Conservation (phyloP, 2,113 vertebrate species). For the Micronycteris hirsuta region DNA sequence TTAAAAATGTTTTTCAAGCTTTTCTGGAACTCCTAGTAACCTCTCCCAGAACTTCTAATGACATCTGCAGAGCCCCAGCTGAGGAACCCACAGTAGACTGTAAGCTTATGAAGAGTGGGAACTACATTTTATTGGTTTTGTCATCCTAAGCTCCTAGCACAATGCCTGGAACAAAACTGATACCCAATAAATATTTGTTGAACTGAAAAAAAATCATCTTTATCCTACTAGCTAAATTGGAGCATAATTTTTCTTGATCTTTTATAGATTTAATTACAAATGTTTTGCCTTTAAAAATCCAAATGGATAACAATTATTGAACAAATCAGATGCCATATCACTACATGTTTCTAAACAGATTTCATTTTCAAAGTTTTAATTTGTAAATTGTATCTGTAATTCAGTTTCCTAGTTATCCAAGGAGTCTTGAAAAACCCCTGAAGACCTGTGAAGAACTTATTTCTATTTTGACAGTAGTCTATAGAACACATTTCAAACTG, state of each 20-base stretch:
- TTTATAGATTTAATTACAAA: slow-evolving; percentile 20
- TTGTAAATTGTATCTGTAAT: slow-evolving; percentile 1
- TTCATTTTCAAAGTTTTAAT: not conserved
- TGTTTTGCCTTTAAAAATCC: not conserved
- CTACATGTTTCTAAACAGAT: not conserved
- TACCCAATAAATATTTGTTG: not conserved
- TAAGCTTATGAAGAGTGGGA: not conserved
- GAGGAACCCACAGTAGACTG: not conserved
- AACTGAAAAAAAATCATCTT: not conserved
- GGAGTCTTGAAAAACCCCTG: slow-evolving; percentile 21
- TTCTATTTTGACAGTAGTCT: not conserved
- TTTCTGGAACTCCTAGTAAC: not conserved
- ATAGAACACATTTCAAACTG: not conserved
- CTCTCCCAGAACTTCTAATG: not conserved
- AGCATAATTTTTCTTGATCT: not conserved
- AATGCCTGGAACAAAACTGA: not conserved
- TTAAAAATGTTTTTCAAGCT: not conserved
- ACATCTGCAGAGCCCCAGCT: not conserved
- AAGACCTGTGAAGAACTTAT: not conserved
- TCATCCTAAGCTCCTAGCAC: not conserved
- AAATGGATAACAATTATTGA: not conserved
- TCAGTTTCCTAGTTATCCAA: not conserved
- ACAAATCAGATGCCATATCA: not conserved
- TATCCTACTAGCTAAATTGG: not conserved
- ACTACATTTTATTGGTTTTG: not conserved